phyloP scores from a whole-genome alignment of 2,888 invertebrate genomes.

The Sepiola atlantica region DNA sequence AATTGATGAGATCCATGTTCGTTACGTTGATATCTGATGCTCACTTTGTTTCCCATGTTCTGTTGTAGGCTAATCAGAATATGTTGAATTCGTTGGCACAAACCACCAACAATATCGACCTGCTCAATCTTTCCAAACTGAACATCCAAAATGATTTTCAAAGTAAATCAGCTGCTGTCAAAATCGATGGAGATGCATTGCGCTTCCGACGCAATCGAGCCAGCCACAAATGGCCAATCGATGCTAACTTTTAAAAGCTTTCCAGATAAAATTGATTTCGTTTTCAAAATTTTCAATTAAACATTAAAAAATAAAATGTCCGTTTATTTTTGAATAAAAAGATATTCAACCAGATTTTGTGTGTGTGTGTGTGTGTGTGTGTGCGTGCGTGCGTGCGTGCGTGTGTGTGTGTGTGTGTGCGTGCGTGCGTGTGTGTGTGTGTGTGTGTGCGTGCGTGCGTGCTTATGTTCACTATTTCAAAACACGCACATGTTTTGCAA shows the following conservation, averaged over 20 bases:
- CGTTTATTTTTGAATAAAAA: neutral
- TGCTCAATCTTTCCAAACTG: constrained; percentile 67
- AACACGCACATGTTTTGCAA: neutral
- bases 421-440: neutral
- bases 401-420: neutral
- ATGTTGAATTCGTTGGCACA: constrained; percentile 71
- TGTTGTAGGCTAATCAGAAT: constrained; percentile 69
- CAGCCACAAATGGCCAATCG: constrained; percentile 72
- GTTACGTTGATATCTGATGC: neutral
- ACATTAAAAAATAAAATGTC: neutral
- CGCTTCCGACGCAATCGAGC: constrained; percentile 70
- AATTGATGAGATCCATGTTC: neutral
- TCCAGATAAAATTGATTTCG: neutral
- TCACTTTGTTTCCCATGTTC: neutral
- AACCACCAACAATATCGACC: constrained; percentile 72
- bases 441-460: neutral
- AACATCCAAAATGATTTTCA: constrained; percentile 69
- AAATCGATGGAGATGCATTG: constrained; percentile 69
- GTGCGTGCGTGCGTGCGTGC: no score
- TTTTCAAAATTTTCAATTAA: neutral
- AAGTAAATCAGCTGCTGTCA: constrained; percentile 69
- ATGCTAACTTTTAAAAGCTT: constrained; percentile 51
- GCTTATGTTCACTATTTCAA: neutral
- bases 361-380: neutral
- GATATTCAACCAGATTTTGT: neutral